These are phyloP conservation scores for Gymnopithys bicolor DNA, from an alignment of 2,797 vertebrate genomes.

Conservation along the genomic window DNA sequence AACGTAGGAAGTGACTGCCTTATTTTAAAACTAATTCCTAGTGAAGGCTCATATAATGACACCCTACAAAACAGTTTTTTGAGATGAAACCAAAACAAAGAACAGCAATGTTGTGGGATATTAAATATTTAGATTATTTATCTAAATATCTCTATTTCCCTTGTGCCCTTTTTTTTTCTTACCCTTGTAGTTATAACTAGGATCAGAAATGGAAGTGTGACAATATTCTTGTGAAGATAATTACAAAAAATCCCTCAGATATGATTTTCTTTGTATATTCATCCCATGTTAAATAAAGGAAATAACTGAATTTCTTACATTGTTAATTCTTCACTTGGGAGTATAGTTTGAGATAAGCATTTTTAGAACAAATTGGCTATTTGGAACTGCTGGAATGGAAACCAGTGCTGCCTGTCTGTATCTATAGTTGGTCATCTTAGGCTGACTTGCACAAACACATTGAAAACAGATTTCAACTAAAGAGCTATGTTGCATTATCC, in stretches of 20 bases:
- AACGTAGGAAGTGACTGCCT: neutral
- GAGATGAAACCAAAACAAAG: neutral
- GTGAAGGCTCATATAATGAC: neutral
- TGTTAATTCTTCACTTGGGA: neutral
- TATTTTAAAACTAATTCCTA: neutral
- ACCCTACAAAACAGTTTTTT: neutral
- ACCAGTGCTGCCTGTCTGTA: accelerated
- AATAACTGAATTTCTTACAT: neutral
- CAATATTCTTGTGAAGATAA: neutral
- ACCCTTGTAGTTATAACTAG: neutral
- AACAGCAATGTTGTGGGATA: neutral
- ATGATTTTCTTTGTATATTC: neutral
- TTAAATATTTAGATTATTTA: constrained; percentile 14
- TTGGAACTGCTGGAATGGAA: neutral
- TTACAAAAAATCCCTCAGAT: neutral
- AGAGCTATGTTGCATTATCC: neutral
- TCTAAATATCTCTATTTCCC: neutral
- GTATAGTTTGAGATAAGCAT: neutral
- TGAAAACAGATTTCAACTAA: neutral
- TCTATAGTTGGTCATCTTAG: neutral
- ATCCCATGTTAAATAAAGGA: neutral
- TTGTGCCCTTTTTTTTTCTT: neutral
- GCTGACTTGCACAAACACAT: neutral
- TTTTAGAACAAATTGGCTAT: neutral
- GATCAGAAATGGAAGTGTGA: constrained; percentile 8